Evolutionary conservation across 1,140 invertebrate species (phyloP).

Genomic region (Drosophila rufa): DNA sequence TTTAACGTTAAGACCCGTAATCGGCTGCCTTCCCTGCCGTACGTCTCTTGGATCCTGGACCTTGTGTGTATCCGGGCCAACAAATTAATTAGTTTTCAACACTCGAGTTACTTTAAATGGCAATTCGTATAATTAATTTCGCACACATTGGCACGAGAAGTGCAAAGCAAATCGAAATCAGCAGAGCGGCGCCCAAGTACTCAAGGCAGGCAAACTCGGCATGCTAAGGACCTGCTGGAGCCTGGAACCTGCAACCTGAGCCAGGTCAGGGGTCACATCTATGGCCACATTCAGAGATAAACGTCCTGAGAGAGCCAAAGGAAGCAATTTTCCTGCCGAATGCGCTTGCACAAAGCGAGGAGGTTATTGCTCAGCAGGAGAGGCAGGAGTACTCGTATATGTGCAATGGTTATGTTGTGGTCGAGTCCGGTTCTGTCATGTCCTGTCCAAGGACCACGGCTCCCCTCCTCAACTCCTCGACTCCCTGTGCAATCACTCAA

Average conservation of each 20-base stretch:
- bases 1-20: constrained; percentile 6
- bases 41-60: too few species aligned
- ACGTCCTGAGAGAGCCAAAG: constrained; percentile 17
- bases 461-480: background rate
- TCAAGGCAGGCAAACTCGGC: constrained; percentile 8
- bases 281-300: constrained; percentile 26
- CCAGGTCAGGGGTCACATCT: constrained; percentile 35
- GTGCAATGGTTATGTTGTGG: constrained; percentile 10
- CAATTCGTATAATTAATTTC: constrained; percentile 55
- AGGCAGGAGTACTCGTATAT: background rate
- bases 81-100: constrained; percentile 62
- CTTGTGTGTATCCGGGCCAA: constrained; percentile 15
- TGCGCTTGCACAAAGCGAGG: constrained; percentile 60
- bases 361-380: constrained; percentile 22
- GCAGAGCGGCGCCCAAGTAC: constrained; percentile 22
- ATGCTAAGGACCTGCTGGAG: constrained; percentile 22
- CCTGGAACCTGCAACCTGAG: background rate
- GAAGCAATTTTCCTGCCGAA: constrained; percentile 70
- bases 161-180: constrained; percentile 55
- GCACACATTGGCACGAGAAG: constrained; percentile 40
- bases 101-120: constrained; percentile 58
- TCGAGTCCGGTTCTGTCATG: background rate
- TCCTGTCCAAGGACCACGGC: background rate
- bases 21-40: background rate
- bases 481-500: constrained; percentile 31